Conservation (phyloP, 2,888 invertebrate genomes). For the Leptopterna dolabrata region DNA sequence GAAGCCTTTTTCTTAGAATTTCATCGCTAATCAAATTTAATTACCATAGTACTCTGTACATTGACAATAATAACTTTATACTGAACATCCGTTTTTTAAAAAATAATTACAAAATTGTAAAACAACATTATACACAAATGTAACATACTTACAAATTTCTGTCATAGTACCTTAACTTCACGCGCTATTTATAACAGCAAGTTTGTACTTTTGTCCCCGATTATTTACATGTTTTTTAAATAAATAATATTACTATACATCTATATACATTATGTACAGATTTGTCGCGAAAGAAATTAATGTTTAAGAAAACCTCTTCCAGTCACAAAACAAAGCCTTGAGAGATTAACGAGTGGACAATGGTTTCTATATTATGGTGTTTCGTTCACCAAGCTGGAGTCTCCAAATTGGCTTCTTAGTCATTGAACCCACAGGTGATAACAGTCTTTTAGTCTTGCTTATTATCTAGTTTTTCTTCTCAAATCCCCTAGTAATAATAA, state of each 20-base stretch:
- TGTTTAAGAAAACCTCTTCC: not conserved
- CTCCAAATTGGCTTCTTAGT: not conserved
- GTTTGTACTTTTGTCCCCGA: constrained; percentile 48
- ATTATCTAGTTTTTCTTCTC: not conserved
- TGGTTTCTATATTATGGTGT: not conserved
- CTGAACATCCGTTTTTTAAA: constrained; percentile 23
- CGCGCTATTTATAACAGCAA: constrained; percentile 43
- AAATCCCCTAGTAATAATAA: constrained; percentile 25
- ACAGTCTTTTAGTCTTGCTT: constrained; percentile 40
- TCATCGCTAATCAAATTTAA: constrained; percentile 25
- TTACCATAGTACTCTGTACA: constrained; percentile 30
- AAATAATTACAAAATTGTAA: constrained; percentile 53
- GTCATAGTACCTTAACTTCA: not conserved
- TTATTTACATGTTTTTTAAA: constrained; percentile 38
- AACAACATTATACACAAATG: constrained; percentile 40
- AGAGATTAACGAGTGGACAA: not conserved
- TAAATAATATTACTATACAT: constrained; percentile 21
- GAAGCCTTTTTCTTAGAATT: constrained; percentile 3
- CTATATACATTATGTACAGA: constrained; percentile 16
- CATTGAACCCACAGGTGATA: constrained; percentile 31
- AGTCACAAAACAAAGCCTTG: not conserved
- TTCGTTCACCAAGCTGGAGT: constrained; percentile 22
- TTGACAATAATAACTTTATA: constrained; percentile 13
- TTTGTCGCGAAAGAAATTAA: not conserved
- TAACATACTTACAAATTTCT: not conserved